Percentiles rank a stretch among this genome's conserved stretches.
Conservation (phyloP, 1,140 invertebrate species). For the Pseudomyrmex dendroicus region DNA sequence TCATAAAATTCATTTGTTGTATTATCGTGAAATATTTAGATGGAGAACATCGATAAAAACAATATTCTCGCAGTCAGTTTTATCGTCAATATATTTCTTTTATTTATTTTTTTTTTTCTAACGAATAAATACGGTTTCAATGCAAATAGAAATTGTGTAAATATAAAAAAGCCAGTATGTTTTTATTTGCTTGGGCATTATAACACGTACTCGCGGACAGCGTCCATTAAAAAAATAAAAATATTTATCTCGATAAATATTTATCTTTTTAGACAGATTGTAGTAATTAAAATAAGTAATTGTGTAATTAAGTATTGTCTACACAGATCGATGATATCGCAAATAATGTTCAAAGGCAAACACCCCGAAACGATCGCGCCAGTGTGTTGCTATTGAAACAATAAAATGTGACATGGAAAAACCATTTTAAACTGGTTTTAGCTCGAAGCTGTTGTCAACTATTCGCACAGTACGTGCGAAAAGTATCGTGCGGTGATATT, state of each 20-base stretch:
- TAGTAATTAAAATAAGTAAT: not conserved
- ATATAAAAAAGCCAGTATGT: slow-evolving; percentile 3
- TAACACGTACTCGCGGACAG: not conserved
- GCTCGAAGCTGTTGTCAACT: slow-evolving; percentile 44
- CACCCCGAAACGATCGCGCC: not conserved
- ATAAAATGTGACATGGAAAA: slow-evolving; percentile 44
- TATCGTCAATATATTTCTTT: not conserved
- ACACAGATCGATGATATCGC: not conserved
- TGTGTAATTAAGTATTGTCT: slow-evolving; percentile 1
- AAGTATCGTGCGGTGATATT: slow-evolving; percentile 13
- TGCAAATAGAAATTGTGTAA: slow-evolving; percentile 9
- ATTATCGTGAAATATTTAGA: not conserved
- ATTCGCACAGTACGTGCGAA: slow-evolving; percentile 8
- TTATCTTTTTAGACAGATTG: not conserved
- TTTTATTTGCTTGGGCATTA: slow-evolving; percentile 19
- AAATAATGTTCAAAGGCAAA: not conserved
- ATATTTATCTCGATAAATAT: not conserved
- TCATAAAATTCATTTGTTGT: no score
- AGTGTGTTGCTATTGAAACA: slow-evolving; percentile 11
- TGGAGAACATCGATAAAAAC: not conserved
- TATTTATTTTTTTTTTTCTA: not conserved
- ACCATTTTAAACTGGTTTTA: slow-evolving; percentile 57
- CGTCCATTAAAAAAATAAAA: not conserved
- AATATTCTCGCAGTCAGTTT: not conserved
- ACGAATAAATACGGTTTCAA: not conserved